Evolutionary conservation across 2,888 invertebrate species (phyloP).

Genomic region (Imbricaverruca yamaguchii): DNA sequence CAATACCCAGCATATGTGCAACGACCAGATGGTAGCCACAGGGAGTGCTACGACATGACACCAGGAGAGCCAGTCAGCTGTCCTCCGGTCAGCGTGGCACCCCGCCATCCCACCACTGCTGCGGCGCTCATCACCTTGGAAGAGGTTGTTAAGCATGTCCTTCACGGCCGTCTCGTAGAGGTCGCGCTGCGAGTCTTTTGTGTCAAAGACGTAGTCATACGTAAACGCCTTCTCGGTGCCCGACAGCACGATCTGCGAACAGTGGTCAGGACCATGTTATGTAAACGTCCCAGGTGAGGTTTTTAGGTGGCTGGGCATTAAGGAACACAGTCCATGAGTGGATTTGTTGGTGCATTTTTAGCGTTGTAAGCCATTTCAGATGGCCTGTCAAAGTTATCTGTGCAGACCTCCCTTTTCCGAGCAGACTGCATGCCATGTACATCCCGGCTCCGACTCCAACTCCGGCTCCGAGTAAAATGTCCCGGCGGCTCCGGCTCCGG

Average conservation of each 20-base stretch:
- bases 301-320: neutral
- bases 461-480: too few relatives aligned
- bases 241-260: constrained; percentile 46
- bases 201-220: constrained; percentile 72
- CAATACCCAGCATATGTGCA: too few relatives aligned
- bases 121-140: constrained; percentile 29
- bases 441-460: too few relatives aligned
- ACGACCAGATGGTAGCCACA: too few relatives aligned
- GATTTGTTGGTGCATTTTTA: neutral
- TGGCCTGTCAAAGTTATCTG: neutral
- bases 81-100: too few relatives aligned
- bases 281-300: neutral
- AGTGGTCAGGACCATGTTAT: neutral
- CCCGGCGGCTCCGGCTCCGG: too few relatives aligned
- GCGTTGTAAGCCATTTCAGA: too few relatives aligned
- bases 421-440: neutral
- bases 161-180: constrained; percentile 51
- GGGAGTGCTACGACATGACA: too few relatives aligned
- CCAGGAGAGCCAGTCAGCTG: too few relatives aligned
- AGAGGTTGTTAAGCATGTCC: constrained; percentile 30
- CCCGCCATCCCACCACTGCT: neutral
- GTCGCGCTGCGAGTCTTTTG: constrained; percentile 58
- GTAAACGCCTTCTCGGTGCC: constrained; percentile 63
- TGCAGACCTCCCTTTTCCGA: neutral
- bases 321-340: neutral